Evolutionary conservation across 2,888 invertebrate genomes (phyloP).

Genomic region (Drosophila ezoana): DNA sequence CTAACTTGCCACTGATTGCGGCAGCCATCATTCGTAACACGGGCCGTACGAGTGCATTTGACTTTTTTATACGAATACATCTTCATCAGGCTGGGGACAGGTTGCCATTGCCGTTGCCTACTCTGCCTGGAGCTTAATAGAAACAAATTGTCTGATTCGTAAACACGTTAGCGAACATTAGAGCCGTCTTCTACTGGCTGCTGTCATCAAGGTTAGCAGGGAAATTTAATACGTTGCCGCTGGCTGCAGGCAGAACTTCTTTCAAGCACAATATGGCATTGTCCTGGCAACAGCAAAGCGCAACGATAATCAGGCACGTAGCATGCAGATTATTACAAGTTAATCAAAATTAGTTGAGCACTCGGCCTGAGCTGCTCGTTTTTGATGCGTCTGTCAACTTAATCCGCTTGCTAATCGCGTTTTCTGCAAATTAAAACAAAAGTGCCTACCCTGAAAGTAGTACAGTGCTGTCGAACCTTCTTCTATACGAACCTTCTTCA

Average conservation of each 20-base stretch:
- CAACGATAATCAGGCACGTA: conserved; percentile 41
- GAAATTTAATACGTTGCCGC: conserved; percentile 30
- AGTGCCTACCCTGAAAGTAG: too few relatives aligned
- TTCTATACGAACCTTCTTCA: too few relatives aligned
- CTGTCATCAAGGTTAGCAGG: conserved; percentile 26
- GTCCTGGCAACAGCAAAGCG: conserved; percentile 34
- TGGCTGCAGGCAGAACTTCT: conserved; percentile 33
- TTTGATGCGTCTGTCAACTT: conserved; percentile 18
- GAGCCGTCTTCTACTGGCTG: conserved; percentile 15
- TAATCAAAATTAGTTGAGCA: conserved; percentile 56
- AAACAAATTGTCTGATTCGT: conserved; percentile 68
- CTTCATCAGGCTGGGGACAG: conserved; percentile 37
- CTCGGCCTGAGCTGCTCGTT: not conserved
- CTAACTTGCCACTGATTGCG: conserved; percentile 2
- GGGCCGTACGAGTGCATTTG: conserved; percentile 44
- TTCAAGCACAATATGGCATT: conserved; percentile 30
- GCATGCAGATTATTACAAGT: conserved; percentile 45
- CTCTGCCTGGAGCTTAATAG: conserved; percentile 51
- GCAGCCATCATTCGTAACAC: conserved; percentile 28
- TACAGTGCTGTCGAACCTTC: too few relatives aligned
- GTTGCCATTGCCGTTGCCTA: conserved; percentile 18
- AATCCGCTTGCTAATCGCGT: conserved; percentile 22
- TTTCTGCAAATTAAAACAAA: too few relatives aligned
- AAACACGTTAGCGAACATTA: conserved; percentile 65
- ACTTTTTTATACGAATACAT: conserved; percentile 24